Percentiles rank a stretch among this genome's conserved stretches.
Conservation (phyloP, 1,140 invertebrate genomes). For the Ceratina australensis region DNA sequence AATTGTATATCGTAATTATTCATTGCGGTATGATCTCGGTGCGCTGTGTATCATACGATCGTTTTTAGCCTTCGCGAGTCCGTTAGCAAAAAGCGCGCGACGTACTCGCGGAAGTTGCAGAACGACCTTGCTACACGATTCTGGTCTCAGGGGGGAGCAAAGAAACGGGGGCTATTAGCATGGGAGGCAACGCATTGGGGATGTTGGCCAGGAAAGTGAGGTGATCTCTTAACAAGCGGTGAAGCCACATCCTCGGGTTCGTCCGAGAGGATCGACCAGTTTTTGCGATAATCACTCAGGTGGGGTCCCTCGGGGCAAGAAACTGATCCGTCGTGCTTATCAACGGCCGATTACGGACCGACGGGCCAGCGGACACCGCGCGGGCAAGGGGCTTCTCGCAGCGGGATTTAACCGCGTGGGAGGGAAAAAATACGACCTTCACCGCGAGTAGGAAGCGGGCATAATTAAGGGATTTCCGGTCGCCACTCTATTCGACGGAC, state of each 20-base stretch:
- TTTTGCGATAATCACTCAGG: constrained; percentile 60
- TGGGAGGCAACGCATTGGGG: constrained; percentile 22
- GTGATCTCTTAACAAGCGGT: constrained; percentile 51
- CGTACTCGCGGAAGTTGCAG: constrained; percentile 32
- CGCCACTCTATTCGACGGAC: neutral
- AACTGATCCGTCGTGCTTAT: constrained; percentile 44
- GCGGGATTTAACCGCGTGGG: neutral
- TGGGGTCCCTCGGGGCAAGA: constrained; percentile 17
- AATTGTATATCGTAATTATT: too few species aligned
- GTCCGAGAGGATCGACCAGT: constrained; percentile 50
- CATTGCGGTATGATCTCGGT: neutral
- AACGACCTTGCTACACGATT: constrained; percentile 42
- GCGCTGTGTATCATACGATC: neutral
- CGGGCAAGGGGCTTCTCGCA: neutral
- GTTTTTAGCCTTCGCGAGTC: neutral
- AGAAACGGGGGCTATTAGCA: constrained; percentile 42
- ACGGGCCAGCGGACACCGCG: neutral
- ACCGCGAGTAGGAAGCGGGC: neutral
- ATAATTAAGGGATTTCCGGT: constrained; percentile 21
- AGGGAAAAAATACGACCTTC: constrained; percentile 21
- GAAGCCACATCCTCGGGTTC: constrained; percentile 60
- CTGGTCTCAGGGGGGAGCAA: constrained; percentile 6
- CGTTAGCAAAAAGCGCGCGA: neutral
- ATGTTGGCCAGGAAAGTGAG: constrained; percentile 15
- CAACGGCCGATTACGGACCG: constrained; percentile 46